Conservation (phyloP, 2,113 vertebrate genomes). For the Chlamydotis undulata region DNA sequence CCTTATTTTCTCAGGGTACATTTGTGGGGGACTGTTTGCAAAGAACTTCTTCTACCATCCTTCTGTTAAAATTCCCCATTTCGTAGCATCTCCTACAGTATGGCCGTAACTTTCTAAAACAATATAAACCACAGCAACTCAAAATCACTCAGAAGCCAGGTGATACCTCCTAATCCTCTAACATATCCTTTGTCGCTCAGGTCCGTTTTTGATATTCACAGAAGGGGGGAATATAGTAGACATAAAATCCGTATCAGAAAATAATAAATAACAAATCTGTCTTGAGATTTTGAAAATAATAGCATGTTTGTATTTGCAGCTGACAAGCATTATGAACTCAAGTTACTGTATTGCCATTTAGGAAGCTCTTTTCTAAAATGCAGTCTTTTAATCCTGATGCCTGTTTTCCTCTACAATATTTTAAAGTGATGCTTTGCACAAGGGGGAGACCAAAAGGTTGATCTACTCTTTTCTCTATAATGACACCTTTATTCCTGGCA, state of each 20-base stretch:
- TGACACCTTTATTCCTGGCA: background rate
- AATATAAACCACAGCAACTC: background rate
- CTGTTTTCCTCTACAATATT: background rate
- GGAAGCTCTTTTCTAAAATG: background rate
- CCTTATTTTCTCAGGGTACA: background rate
- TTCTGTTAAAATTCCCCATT: background rate
- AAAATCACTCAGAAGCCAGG: background rate
- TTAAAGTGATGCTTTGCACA: background rate
- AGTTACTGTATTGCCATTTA: background rate
- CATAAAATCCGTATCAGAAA: background rate
- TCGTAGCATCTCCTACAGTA: background rate
- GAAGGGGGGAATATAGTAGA: background rate
- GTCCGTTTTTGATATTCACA: background rate
- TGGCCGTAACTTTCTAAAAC: background rate
- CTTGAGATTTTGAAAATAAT: background rate
- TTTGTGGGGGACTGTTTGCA: background rate
- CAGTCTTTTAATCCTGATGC: background rate
- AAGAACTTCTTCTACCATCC: background rate
- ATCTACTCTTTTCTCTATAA: background rate
- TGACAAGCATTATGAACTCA: background rate
- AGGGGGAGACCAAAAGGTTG: background rate
- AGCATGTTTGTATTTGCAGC: background rate
- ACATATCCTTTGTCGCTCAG: background rate
- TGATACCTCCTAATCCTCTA: background rate
- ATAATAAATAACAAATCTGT: background rate